phyloP scores from a whole-genome alignment of 2,113 vertebrate species.

The Lepidothrix coronata region DNA sequence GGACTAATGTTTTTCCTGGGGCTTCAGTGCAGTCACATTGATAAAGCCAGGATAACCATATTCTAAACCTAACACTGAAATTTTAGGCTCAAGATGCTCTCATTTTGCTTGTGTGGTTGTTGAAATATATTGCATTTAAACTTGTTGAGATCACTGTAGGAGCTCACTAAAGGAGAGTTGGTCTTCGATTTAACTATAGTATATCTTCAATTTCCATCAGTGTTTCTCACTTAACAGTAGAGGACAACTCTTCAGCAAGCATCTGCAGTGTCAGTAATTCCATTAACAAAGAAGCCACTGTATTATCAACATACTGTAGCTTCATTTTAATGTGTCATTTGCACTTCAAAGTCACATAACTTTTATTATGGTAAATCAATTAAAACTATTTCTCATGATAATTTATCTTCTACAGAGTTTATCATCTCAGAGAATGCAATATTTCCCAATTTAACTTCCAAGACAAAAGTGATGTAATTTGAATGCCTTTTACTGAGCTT shows the following conservation, averaged over 20 bases:
- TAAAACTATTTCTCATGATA: slow-evolving; percentile 87
- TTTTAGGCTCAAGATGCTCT: neutral
- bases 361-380: slow-evolving; percentile 87
- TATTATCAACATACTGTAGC: slow-evolving; percentile 82
- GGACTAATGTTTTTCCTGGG: neutral
- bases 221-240: slow-evolving; percentile 73
- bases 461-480: slow-evolving; percentile 84
- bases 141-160: neutral
- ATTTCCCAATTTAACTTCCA: slow-evolving; percentile 84
- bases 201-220: slow-evolving; percentile 62
- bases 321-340: slow-evolving; percentile 87
- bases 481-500: slow-evolving; percentile 83
- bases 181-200: slow-evolving; percentile 61
- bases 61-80: neutral
- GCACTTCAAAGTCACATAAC: slow-evolving; percentile 85
- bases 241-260: slow-evolving; percentile 71
- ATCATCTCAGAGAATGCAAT: slow-evolving; percentile 81
- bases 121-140: neutral
- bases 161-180: neutral
- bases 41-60: neutral
- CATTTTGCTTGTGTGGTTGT: neutral
- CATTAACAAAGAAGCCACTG: slow-evolving; percentile 80
- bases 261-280: slow-evolving; percentile 80
- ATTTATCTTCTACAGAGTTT: slow-evolving; percentile 83
- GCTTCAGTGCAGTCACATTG: neutral